A percentile compares a stretch with the other conserved stretches of the same genome.
Evolutionary conservation across 2,113 vertebrate genomes (phyloP).

Genomic region (Mellivora capensis): DNA sequence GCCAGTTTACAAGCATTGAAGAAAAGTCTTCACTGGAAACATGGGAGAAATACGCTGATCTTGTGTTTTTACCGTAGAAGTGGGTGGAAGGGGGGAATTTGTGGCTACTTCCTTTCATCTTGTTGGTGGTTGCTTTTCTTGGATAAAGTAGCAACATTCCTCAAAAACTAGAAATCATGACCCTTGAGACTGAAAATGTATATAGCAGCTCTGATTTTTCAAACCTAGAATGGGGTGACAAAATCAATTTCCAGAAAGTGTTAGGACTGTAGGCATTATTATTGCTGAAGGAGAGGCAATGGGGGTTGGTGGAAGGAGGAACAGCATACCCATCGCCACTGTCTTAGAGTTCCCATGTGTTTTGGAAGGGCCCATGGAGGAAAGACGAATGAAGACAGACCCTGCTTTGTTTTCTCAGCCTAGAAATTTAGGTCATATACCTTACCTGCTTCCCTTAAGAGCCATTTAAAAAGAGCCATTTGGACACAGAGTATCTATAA

Average conservation of each 20-base stretch:
- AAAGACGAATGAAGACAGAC: not conserved
- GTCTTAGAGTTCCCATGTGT: not conserved
- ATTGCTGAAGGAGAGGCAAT: not conserved
- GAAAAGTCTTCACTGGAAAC: not conserved
- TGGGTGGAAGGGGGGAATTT: conserved; percentile 6
- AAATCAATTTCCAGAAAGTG: not conserved
- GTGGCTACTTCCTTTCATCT: not conserved
- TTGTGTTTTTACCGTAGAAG: not conserved
- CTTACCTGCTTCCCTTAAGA: not conserved
- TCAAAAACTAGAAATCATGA: conserved; percentile 13
- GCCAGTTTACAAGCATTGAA: not conserved
- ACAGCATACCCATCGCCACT: not conserved
- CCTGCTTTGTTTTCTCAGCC: not conserved
- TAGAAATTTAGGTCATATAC: not conserved
- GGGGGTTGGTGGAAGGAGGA: not conserved
- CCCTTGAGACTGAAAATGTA: not conserved
- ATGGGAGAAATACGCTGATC: not conserved
- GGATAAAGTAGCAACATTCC: not conserved
- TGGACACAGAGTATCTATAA: not conserved
- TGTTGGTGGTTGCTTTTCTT: conserved; percentile 34
- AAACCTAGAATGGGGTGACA: not conserved
- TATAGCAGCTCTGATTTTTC: not conserved
- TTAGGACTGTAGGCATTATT: not conserved
- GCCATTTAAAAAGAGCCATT: not conserved
- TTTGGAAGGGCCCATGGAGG: not conserved